Percentiles rank a stretch among this genome's conserved stretches.
phyloP scores from a whole-genome alignment of 1,140 invertebrate species.

The Proales similis region DNA sequence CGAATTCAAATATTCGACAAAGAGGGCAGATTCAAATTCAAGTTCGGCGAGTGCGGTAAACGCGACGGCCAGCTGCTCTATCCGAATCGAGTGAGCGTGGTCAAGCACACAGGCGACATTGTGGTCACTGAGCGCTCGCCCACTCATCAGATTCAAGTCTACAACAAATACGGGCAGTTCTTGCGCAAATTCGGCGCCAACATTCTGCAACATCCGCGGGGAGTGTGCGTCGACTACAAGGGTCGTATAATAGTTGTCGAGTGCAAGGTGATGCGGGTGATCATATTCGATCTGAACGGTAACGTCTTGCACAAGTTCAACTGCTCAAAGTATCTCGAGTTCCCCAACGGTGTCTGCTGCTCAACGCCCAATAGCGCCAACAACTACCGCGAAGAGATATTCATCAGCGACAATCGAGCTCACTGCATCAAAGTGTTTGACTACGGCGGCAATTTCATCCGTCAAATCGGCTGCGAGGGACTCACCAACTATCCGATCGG shows the following conservation, averaged over 20 bases:
- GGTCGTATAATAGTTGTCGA: conserved; percentile 98
- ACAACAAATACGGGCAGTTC: conserved; percentile 98
- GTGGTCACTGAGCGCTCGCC: conserved; percentile 96
- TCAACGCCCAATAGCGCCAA: conserved; percentile 16
- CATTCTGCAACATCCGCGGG: conserved; percentile 92
- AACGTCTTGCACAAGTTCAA: conserved; percentile 95
- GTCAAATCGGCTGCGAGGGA: conserved; percentile 95
- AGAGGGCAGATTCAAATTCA: conserved; percentile 90
- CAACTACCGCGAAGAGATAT: conserved; percentile 98
- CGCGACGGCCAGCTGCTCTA: conserved; percentile 92
- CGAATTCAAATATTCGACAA: conserved; percentile 88
- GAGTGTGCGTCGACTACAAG: conserved; percentile 90
- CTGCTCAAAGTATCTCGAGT: conserved; percentile 95
- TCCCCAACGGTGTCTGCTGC: conserved; percentile 92
- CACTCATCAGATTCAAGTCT: conserved; percentile 93
- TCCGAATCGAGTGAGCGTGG: conserved; percentile 94
- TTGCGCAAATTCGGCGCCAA: conserved; percentile 97
- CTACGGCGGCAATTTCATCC: conserved; percentile 90
- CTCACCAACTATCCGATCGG: conserved; percentile 99
- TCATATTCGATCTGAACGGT: conserved; percentile 94
- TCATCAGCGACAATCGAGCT: conserved; percentile 97
- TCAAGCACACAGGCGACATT: conserved; percentile 91
- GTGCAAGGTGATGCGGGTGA: conserved; percentile 97
- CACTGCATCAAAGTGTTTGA: conserved; percentile 99
- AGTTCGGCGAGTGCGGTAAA: conserved; percentile 89